phyloP scores from a whole-genome alignment of 2,797 vertebrate genomes.

The Ctenochaetus hawaiiensis region DNA sequence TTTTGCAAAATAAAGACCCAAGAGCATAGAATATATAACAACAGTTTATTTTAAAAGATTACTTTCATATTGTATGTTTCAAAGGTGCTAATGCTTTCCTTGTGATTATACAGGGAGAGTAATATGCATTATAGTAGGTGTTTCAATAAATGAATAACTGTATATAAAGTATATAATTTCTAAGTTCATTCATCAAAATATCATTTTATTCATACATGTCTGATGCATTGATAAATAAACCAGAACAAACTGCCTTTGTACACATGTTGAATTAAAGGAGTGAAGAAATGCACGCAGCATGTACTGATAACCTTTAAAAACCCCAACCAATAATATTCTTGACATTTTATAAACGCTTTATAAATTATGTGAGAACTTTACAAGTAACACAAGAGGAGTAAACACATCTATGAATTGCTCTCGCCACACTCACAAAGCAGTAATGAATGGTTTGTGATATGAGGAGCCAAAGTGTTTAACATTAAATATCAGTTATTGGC shows the following conservation, averaged over 20 bases:
- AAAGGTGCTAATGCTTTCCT: conserved; percentile 82
- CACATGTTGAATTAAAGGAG: conserved; percentile 51
- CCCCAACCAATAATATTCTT: conserved; percentile 55
- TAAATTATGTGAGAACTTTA: conserved; percentile 2
- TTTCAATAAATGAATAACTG: conserved; percentile 70
- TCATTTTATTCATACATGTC: conserved; percentile 72
- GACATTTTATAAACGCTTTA: conserved; percentile 14
- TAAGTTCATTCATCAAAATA: conserved; percentile 80
- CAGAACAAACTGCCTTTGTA: conserved; percentile 59
- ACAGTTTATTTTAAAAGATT: conserved; percentile 87
- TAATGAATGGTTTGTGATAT: background rate
- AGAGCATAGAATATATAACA: conserved; percentile 73
- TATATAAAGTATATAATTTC: conserved; percentile 81
- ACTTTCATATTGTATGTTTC: conserved; percentile 79
- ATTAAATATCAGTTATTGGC: background rate
- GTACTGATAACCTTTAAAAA: conserved; percentile 49
- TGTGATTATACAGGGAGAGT: conserved; percentile 81
- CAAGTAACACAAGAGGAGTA: conserved; percentile 4
- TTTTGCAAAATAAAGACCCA: conserved; percentile 50
- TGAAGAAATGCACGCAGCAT: conserved; percentile 52
- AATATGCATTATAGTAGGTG: conserved; percentile 76
- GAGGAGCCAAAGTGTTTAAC: conserved; percentile 5
- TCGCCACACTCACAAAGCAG: conserved; percentile 17
- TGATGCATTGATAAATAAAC: conserved; percentile 68
- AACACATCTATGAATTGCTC: background rate